Evolutionary conservation across 1,140 invertebrate species (phyloP).

Genomic region (Heliconius melpomene): DNA sequence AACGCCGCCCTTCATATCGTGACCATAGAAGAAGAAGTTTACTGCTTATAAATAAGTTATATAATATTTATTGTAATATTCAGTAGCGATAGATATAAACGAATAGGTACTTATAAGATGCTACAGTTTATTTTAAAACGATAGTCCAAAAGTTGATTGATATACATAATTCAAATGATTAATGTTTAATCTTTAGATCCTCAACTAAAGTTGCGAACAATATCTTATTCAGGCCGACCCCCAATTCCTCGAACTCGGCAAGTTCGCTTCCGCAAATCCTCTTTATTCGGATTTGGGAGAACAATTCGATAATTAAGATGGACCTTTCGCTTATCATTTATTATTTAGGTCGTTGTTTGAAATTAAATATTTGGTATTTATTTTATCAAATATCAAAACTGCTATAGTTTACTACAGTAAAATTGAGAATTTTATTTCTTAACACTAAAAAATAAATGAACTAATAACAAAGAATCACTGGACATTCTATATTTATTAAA

Average conservation of each 20-base stretch:
- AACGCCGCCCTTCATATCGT: too few species aligned
- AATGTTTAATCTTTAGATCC: background rate
- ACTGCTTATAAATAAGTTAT: too few species aligned
- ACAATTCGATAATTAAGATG: slow-evolving; percentile 10
- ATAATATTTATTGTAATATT: too few species aligned
- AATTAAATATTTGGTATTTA: background rate
- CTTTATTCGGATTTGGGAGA: background rate
- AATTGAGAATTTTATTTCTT: too few species aligned
- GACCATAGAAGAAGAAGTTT: too few species aligned
- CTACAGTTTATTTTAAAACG: background rate
- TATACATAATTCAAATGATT: slow-evolving; percentile 1
- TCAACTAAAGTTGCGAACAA: background rate
- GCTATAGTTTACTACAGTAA: too few species aligned
- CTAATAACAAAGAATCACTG: too few species aligned
- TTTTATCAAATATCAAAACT: too few species aligned
- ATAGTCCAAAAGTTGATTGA: background rate
- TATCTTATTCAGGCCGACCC: background rate
- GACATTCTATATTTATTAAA: too few species aligned
- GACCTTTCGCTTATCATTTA: background rate
- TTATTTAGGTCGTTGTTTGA: background rate
- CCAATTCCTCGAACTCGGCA: background rate
- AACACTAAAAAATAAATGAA: too few species aligned
- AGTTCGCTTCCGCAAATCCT: slow-evolving; percentile 3
- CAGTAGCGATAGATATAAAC: background rate
- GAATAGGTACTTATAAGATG: background rate